Base-by-base conservation (phyloP, 2,113 vertebrate species). In the Anoplopoma fimbria region DNA sequence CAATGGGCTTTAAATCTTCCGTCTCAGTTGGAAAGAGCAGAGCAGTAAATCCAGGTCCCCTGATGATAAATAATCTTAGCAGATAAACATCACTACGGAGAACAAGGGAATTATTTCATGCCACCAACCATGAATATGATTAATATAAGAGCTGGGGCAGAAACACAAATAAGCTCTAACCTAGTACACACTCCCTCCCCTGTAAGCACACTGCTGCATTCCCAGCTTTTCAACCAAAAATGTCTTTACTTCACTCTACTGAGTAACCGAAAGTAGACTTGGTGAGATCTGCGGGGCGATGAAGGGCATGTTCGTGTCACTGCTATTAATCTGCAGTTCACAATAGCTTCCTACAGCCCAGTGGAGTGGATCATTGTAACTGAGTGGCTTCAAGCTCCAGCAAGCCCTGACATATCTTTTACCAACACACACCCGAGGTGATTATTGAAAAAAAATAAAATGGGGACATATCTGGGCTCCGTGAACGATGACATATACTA, bases 291-390 rank as follows among this genome's bases (percentile, higher is more conserved):
- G 68, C 81, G 64, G 60, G 34, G 55, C 57, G 65, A 76, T 86
- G 81, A 88, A 87, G 81, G 74, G 69, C 79, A 75, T 68, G 71
- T 81, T 69, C 0, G 6, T 86, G 81, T 84, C 73, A 72, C 62
- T 72, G 75, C 76, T 84, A 83, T 87, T 90, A 88, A 91, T 89
- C 81, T 87, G 33, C 21, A 55, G 76, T 87, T 87, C 87, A 92
- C 83, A 86, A 90, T 77, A 77, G 84, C 82, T 88, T 91, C 84
- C 81, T 81, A 19, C 79, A 83, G 84, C 53, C 75, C 83, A 85
- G 31, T 79, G 83, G 86, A 89, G 73, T 86, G 87, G 65, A 86
- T 92, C 88, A 90, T 87, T 88, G 81, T 74, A 68, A 71, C 68
- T 68, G 69, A 83, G 47, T 31, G 47, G 73, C 65, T 87, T 85